Base-by-base conservation (phyloP, 2,797 vertebrate genomes). In the Cirrhinus mrigala region DNA sequence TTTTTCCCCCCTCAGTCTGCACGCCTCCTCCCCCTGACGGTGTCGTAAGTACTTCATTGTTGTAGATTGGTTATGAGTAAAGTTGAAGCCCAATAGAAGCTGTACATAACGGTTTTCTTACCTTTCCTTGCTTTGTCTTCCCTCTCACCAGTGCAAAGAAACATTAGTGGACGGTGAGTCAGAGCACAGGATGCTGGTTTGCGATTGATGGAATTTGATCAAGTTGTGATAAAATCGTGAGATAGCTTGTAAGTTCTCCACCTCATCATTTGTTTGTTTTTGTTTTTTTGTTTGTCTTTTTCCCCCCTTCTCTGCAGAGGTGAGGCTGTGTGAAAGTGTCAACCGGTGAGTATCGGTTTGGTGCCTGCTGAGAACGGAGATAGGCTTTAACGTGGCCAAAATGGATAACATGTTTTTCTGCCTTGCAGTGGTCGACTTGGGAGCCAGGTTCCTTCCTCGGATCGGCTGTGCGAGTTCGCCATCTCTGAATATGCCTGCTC, bases 401-500 rank as follows among this genome's bases (percentile, higher is more conserved):
- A 46, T 66, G 24, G 27, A 54, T 20, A 79, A 44, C 33, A 3
- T 56, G 33, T 66, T 9, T 14, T 50, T 77, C 0, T 58, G 74
- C 40, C 71, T 50, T 50, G 66, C 84, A 91, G 90, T 2, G 27
- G 20, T 24, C 62, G 33, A 58, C 74, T 89, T 0, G 3, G 83
- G 48, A 40, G 83, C 44, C 27, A 29, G 12, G 44, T 60, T 68
- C 48, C 75, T 8, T 10, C 11, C 18, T 20, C 80, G 12, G 48
- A 60, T 37, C 12, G 29, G 60, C 56, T 88, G 69, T 93, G 92
- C 85, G 64, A 78, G 73, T 89, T 91, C 4, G 80, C 52, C 88
- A 83, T 92, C 83, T 20, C 44, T 54, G 54, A 87, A 2, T 83
- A 89, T 74, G 89, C 91, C 58, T 87, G 86, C 60, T 85, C 91